These are phyloP conservation scores for Laticauda colubrina DNA, from an alignment of 2,113 vertebrate genomes.

Conservation along the genomic window DNA sequence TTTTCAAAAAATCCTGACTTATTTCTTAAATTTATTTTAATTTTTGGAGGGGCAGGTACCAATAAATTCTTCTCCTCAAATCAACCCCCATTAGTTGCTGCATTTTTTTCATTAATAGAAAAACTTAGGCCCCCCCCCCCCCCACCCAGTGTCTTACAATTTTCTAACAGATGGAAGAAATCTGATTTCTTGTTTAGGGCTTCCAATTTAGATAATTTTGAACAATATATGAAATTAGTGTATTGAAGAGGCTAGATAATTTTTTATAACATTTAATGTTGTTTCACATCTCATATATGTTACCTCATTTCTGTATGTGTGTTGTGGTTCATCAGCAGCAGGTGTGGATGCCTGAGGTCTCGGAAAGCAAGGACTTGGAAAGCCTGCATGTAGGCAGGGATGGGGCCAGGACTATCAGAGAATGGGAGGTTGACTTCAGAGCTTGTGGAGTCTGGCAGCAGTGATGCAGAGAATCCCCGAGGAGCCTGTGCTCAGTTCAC, in stretches of 20 bases:
- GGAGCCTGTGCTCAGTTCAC: too few relatives aligned
- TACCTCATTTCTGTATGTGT: slow-evolving; percentile 2
- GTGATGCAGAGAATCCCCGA: too few relatives aligned
- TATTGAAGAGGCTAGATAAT: background rate
- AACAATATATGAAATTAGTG: background rate
- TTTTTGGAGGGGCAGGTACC: background rate
- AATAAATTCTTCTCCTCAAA: background rate
- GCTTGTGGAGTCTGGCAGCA: too few relatives aligned
- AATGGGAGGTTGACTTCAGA: too few relatives aligned
- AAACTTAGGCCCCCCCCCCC: background rate
- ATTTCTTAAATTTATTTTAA: background rate
- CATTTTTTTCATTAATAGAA: background rate
- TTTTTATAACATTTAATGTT: background rate
- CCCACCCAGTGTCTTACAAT: background rate
- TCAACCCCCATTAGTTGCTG: background rate
- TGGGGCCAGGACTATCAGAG: too few relatives aligned
- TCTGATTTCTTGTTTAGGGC: background rate
- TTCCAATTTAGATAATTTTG: background rate
- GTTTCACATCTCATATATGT: background rate
- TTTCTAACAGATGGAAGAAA: background rate
- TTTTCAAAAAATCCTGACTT: background rate
- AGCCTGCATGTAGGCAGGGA: too few relatives aligned
- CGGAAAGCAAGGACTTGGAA: too few relatives aligned
- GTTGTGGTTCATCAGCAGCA: too few relatives aligned
- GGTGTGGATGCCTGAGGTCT: too few relatives aligned